Percentiles rank a stretch among this genome's conserved stretches.
Evolutionary conservation across 2,888 invertebrate species (phyloP).

Genomic region (Tribolium freemani): DNA sequence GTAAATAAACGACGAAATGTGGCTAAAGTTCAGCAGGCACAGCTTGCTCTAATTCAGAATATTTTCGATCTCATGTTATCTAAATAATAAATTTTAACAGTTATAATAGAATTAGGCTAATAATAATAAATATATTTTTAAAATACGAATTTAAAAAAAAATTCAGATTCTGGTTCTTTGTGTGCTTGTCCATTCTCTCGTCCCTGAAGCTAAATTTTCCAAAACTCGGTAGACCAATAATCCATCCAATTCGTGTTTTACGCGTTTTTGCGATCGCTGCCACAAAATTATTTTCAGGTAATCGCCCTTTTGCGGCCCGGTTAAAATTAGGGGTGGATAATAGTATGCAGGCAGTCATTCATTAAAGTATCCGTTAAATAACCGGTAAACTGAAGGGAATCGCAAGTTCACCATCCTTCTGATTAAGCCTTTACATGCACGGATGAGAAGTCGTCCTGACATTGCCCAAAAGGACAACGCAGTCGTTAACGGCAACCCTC

Average conservation of each 20-base stretch:
- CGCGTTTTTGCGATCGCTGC: background rate
- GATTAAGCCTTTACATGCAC: slow-evolving; percentile 43
- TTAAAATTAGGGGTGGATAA: slow-evolving; percentile 18
- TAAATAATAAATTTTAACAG: too few species aligned
- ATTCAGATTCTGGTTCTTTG: too few species aligned
- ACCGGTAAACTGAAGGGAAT: slow-evolving; percentile 35
- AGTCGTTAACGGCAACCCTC: slow-evolving; percentile 44
- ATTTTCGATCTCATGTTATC: too few species aligned
- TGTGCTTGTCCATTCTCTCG: too few species aligned
- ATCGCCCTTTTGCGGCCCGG: background rate
- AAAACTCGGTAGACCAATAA: background rate
- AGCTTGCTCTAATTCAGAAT: too few species aligned
- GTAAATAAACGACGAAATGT: too few species aligned
- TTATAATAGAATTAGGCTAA: too few species aligned
- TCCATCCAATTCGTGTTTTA: background rate
- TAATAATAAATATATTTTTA: too few species aligned
- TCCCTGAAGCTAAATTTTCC: background rate
- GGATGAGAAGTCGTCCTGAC: slow-evolving; percentile 44
- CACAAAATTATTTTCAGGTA: background rate
- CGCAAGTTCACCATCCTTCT: slow-evolving; percentile 29
- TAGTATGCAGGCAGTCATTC: background rate
- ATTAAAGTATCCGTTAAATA: slow-evolving; percentile 36
- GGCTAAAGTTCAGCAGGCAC: too few species aligned
- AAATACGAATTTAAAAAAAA: too few species aligned
- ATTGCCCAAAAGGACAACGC: slow-evolving; percentile 41